Percentiles rank a stretch among this genome's conserved stretches.
phyloP scores from a whole-genome alignment of 2,797 vertebrate genomes.

The Sebastolobus alascanus region DNA sequence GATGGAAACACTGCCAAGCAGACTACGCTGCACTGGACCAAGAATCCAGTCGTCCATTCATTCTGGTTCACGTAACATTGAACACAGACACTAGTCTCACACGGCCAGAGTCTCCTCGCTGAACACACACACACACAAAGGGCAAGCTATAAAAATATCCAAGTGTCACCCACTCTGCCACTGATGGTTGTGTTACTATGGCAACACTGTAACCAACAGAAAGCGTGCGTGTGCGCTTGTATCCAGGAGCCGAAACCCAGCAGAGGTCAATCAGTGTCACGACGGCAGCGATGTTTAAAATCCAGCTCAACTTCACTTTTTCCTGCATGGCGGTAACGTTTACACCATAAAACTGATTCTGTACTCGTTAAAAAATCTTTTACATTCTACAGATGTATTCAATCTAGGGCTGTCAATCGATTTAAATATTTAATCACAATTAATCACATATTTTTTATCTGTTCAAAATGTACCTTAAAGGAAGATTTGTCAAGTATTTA shows the following conservation, averaged over 20 bases:
- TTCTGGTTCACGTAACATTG: constrained; percentile 2
- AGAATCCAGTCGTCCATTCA: constrained; percentile 16
- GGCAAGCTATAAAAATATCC: constrained; percentile 75
- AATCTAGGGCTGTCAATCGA: no score
- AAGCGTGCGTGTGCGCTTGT: constrained; percentile 20
- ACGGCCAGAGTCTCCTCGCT: constrained; percentile 31
- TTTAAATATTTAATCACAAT: no score
- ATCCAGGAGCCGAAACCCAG: constrained; percentile 48
- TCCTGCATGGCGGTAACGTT: background rate
- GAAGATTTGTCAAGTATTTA: no score
- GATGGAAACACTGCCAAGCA: constrained; percentile 13
- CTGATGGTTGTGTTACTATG: constrained; percentile 76
- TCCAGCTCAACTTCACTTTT: constrained; percentile 15
- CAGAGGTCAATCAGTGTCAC: constrained; percentile 68
- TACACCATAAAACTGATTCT: background rate
- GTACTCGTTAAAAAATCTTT: background rate
- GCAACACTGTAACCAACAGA: constrained; percentile 72
- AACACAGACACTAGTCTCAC: constrained; percentile 25
- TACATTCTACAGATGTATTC: background rate
- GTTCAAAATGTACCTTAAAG: no score
- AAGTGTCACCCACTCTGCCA: constrained; percentile 69
- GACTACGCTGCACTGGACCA: background rate
- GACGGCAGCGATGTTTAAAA: constrained; percentile 23
- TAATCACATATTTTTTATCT: no score
- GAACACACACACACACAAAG: constrained; percentile 52